Percentiles rank a stretch among this genome's conserved stretches.
phyloP scores from a whole-genome alignment of 2,888 invertebrate species.

The Dryococelus australis region DNA sequence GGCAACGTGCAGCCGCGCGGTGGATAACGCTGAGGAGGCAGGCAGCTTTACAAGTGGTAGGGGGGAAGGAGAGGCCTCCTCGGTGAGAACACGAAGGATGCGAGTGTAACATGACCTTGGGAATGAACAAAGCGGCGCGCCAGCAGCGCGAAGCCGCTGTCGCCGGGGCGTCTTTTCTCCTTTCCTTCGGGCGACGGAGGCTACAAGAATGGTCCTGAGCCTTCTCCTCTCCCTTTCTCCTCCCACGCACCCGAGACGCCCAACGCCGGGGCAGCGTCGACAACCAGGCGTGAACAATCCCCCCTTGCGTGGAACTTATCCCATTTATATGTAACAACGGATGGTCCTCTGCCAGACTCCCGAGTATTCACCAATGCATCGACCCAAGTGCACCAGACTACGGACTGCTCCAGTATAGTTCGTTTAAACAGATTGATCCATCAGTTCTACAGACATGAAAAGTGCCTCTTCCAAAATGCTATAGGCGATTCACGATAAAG shows the following conservation, averaged over 20 bases:
- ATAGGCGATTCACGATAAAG: too few relatives aligned
- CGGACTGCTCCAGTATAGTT: too few relatives aligned
- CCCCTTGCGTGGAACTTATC: too few relatives aligned
- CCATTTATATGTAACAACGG: too few relatives aligned
- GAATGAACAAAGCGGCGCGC: constrained; percentile 8
- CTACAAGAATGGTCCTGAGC: not conserved
- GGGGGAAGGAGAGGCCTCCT: not conserved
- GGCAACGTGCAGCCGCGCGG: too few relatives aligned
- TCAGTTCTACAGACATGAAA: too few relatives aligned
- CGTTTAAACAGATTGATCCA: too few relatives aligned
- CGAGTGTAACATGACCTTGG: constrained; percentile 16
- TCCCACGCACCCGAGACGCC: not conserved
- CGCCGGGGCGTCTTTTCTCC: constrained; percentile 6
- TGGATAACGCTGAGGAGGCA: not conserved
- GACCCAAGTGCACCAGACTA: too few relatives aligned
- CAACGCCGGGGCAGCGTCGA: not conserved
- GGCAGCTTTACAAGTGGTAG: not conserved
- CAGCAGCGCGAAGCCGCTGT: not conserved
- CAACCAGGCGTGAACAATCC: too few relatives aligned
- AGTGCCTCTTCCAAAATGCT: too few relatives aligned
- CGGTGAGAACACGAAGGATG: not conserved
- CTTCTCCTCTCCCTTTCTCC: not conserved
- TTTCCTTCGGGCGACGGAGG: not conserved
- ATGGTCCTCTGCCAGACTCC: too few relatives aligned
- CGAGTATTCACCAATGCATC: too few relatives aligned